These are phyloP conservation scores for Ornithoptera alexandrae DNA, from an alignment of 2,888 invertebrate species.

Conservation along the genomic window DNA sequence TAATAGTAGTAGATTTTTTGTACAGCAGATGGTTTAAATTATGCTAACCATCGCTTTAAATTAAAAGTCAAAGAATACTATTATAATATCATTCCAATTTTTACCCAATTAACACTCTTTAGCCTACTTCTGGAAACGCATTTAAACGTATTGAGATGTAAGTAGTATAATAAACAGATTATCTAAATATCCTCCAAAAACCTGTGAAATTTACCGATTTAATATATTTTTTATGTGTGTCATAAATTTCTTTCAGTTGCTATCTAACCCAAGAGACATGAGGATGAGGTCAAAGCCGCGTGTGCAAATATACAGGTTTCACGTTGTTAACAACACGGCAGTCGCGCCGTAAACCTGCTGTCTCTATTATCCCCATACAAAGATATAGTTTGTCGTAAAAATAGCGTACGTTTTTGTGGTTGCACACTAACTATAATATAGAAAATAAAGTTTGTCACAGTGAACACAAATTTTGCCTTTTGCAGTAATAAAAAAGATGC, in stretches of 20 bases:
- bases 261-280: slow-evolving; percentile 13
- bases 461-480: slow-evolving; percentile 20
- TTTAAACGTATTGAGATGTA: not conserved
- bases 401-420: slow-evolving; percentile 26
- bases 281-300: slow-evolving; percentile 26
- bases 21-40: too few relatives aligned
- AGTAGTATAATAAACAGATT: not conserved
- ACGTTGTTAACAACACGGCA: slow-evolving; percentile 27
- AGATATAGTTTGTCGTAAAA: slow-evolving; percentile 30
- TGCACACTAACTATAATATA: slow-evolving; percentile 13
- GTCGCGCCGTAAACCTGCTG: slow-evolving; percentile 26
- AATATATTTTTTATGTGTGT: slow-evolving; percentile 14
- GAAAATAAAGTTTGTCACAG: slow-evolving; percentile 19
- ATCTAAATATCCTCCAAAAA: not conserved
- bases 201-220: not conserved
- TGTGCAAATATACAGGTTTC: slow-evolving; percentile 25
- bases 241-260: slow-evolving; percentile 12
- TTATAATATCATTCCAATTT: too few relatives aligned
- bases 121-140: not conserved
- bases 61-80: too few relatives aligned
- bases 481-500: not conserved
- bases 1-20: too few relatives aligned
- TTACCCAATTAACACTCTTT: not conserved
- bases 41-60: too few relatives aligned
- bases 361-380: slow-evolving; percentile 26